Evolutionary conservation across 2,888 invertebrate genomes (phyloP), one percentile per base, ranked within the genome.

Genomic region (Drosophila imparisetae): DNA sequence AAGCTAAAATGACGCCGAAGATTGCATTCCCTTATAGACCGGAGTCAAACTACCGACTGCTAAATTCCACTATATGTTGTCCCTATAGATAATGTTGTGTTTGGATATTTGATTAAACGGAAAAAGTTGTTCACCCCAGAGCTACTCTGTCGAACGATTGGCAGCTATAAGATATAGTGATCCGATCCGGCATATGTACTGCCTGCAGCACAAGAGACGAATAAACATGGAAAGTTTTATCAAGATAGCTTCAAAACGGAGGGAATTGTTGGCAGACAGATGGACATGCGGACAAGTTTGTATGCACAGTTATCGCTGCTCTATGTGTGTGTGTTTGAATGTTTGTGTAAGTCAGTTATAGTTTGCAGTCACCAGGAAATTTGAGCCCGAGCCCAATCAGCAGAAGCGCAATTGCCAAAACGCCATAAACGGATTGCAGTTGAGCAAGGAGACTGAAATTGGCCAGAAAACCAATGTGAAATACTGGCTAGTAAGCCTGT

Each of bases 381-480:
- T 61, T 34, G 34, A 60, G 52, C 32, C 70, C 24, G n/a, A 65
- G 45, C 64, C 52, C 80, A 79, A 70, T 77, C 70, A 63, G 29
- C 10, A n/a, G 66, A 54, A 53, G 66, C 53, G 53, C 36, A 70
- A 55, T 54, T 42, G 58, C 36, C 10, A 63, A 52, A 71, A n/a
- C 45, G 48, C 29, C 62, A 53, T 55, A 78, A 78, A 61, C 59
- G 61, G 63, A 61, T 66, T 55, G 66, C 62, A 54, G 45, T 34
- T 27, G 8, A 11, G 21, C 34, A 34, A 45, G 45, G 8, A 45
- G 21, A 32, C 21, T 27, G 30, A 38, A 60, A 50, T 36, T 66
- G 53, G 60, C 55, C 48, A 34, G 63, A 40, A 74, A 74, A 66
- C 80, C 74, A 75, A 66, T 66, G 50, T 34, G 62, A 58, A 77